Conservation (phyloP, 2,113 vertebrate genomes). For the Lamprotornis superbus region DNA sequence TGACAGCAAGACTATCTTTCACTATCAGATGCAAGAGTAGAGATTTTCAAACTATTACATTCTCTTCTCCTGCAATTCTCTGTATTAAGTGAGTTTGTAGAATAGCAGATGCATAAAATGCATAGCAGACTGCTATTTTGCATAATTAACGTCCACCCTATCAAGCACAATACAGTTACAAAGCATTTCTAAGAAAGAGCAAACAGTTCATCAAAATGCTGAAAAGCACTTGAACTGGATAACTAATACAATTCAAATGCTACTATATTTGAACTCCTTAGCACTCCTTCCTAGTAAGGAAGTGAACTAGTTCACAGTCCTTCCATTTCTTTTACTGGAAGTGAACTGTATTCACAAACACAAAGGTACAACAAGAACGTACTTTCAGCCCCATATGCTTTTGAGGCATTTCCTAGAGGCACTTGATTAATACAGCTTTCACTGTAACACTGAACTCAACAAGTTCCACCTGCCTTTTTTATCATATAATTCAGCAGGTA, state of each 20-base stretch:
- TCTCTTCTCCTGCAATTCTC: slow-evolving; percentile 6
- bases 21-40: background rate
- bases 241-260: background rate
- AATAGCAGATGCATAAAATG: background rate
- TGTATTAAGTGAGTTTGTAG: background rate
- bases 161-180: background rate
- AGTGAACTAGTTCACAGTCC: background rate
- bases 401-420: background rate
- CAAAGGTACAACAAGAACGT: background rate
- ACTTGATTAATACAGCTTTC: slow-evolving; percentile 33
- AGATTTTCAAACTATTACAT: background rate
- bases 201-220: background rate
- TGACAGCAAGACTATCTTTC: background rate
- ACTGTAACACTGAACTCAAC: background rate
- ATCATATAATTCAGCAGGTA: slow-evolving; percentile 1
- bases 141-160: background rate
- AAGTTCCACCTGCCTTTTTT: slow-evolving; percentile 14
- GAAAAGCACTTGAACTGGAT: background rate
- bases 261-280: background rate
- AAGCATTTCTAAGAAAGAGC: background rate
- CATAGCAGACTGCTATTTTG: background rate
- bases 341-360: background rate
- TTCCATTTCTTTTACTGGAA: background rate
- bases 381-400: background rate
- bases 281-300: background rate